phyloP scores from a whole-genome alignment of 2,797 vertebrate species.

The Acomys russatus region DNA sequence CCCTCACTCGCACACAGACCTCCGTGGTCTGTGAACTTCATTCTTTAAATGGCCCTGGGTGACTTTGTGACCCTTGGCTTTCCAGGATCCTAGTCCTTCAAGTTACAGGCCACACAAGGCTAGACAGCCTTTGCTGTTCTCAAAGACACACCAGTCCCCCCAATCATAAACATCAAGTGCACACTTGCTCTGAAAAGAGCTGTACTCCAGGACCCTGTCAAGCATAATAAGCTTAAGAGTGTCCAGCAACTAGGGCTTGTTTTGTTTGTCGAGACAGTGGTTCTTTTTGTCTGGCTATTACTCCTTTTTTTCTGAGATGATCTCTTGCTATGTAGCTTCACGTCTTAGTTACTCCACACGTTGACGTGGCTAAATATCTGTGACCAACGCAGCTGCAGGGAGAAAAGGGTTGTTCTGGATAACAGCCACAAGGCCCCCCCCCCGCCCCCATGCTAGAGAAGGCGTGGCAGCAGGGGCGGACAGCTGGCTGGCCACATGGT shows the following conservation, averaged over 20 bases:
- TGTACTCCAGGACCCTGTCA: not conserved
- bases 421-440: not conserved
- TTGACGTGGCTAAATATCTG: not conserved
- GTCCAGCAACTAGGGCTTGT: not conserved
- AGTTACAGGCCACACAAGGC: not conserved
- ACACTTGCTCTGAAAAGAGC: constrained; percentile 14
- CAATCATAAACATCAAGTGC: constrained; percentile 38
- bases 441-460: no score
- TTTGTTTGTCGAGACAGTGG: constrained; percentile 25
- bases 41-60: not conserved
- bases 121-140: not conserved
- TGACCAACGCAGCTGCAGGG: not conserved
- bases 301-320: not conserved
- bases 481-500: no score
- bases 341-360: not conserved
- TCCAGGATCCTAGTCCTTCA: not conserved
- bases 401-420: not conserved
- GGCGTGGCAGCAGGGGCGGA: no score
- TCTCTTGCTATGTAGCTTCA: not conserved
- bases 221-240: not conserved
- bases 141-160: not conserved
- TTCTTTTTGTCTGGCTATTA: not conserved
- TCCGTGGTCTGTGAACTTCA: not conserved
- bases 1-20: no score
- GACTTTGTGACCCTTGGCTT: not conserved